Percentiles rank a stretch among this genome's conserved stretches.
Evolutionary conservation across 2,888 invertebrate species (phyloP).

Genomic region (Acrobasis repandana): DNA sequence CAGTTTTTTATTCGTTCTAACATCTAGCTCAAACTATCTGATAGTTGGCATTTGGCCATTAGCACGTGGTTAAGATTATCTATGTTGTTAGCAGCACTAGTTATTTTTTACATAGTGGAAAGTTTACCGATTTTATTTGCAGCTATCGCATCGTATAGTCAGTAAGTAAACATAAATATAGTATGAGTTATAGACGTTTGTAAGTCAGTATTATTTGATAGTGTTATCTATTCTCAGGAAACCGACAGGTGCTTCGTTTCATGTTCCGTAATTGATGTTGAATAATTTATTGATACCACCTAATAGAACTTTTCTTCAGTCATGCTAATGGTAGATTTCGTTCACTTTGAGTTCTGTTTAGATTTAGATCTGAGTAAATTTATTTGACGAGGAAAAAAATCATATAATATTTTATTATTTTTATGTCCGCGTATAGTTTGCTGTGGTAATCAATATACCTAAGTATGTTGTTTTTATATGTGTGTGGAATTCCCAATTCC

Average conservation of each 20-base stretch:
- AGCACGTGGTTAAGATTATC: slow-evolving; percentile 24
- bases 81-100: slow-evolving; percentile 20
- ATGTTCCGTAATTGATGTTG: not conserved
- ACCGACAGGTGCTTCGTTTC: not conserved
- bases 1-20: not conserved
- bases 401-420: not conserved
- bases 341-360: too few species aligned
- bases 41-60: slow-evolving; percentile 18
- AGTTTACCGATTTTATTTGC: not conserved
- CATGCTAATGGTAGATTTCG: too few species aligned
- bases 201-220: not conserved
- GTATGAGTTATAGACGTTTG: not conserved
- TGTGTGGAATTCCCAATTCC: not conserved
- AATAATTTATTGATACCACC: not conserved
- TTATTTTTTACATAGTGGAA: not conserved
- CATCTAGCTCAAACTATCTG: not conserved
- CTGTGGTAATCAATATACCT: too few species aligned
- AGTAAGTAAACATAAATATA: too few species aligned
- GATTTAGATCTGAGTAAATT: too few species aligned
- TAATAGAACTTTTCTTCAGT: not conserved
- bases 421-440: not conserved
- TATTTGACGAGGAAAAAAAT: not conserved
- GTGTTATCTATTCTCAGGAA: slow-evolving; percentile 1
- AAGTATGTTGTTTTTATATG: too few species aligned
- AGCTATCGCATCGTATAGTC: not conserved